These are phyloP conservation scores for Philypnodon macrostomus DNA, from an alignment of 2,797 vertebrate genomes.

Conservation along the genomic window DNA sequence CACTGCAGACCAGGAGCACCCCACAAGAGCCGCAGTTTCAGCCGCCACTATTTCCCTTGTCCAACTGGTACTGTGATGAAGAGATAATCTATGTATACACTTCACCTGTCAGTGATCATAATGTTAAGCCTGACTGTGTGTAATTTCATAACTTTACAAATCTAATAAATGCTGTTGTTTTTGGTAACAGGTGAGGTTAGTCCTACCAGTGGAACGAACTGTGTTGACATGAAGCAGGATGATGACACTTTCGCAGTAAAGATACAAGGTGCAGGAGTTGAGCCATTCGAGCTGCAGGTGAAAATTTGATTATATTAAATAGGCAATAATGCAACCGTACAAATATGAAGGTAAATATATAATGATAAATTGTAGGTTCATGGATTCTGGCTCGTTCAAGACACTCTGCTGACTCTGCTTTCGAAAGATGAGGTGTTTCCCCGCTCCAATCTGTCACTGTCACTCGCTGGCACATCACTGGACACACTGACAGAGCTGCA, in stretches of 20 bases:
- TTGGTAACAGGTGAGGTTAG: constrained; percentile 47
- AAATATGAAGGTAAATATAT: not conserved
- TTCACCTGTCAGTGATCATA: too few relatives aligned
- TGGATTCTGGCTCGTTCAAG: constrained; percentile 80
- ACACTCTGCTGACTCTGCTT: constrained; percentile 66
- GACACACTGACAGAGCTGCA: constrained; percentile 71
- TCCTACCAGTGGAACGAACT: constrained; percentile 29
- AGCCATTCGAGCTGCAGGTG: constrained; percentile 82
- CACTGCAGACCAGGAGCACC: too few relatives aligned
- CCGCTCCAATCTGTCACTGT: constrained; percentile 69
- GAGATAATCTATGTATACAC: too few relatives aligned
- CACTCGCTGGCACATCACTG: constrained; percentile 64
- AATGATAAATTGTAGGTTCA: constrained; percentile 63
- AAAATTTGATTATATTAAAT: not conserved
- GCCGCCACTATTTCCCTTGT: too few relatives aligned
- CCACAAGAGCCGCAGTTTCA: too few relatives aligned
- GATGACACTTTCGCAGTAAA: constrained; percentile 76
- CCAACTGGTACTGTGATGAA: too few relatives aligned
- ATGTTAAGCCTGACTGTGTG: too few relatives aligned
- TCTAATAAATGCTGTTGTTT: constrained; percentile 14
- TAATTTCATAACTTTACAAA: too few relatives aligned
- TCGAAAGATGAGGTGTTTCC: constrained; percentile 74
- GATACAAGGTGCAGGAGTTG: constrained; percentile 80
- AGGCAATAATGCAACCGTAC: not conserved
- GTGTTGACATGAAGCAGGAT: constrained; percentile 34